Base-by-base conservation (phyloP, 2,888 invertebrate species). In the Agrilus cyanescens region DNA sequence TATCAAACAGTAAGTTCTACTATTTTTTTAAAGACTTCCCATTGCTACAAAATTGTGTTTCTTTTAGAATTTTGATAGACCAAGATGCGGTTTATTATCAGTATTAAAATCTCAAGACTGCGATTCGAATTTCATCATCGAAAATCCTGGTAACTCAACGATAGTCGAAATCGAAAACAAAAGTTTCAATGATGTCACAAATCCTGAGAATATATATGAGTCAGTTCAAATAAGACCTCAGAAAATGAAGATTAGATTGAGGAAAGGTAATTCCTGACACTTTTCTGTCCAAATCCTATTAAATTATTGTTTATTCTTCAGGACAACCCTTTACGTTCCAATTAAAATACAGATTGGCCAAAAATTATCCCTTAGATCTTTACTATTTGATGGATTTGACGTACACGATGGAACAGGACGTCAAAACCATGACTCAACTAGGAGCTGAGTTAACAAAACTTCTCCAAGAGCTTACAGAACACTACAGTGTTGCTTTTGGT, bases 311-410 rank as follows among this genome's bases (percentile, higher is more conserved):
- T 34, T 25, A 8, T 10, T 10, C n/a, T 67, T 32, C 58, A 78
- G 78, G 73, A 14, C 72, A 76, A 52, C 73, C 76, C 1, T 68
- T 73, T 53, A 75, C 70, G 49, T 63, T 85, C 34, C 69, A 73
- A 48, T 72, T 85, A 50, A 67, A 72, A n/a, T 85, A 80, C 57
- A 72, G 82, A 40, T 81, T 86, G 39, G 87, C 89, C 8, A 78
- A 80, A 62, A 86, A 94, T 62, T 89, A 90, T 58, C 83, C 83
- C 6, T 72, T 94, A 33, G 93, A 93, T 61, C 69, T 93, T 33
- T 94, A 93, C 66, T 89, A 87, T 57, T 69, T 94, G 52, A 90
- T 93, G 85, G 93, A 93, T 62, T 70, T 91, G 44, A 90, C 91
- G 2, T 81, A 82, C 71, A 87, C 90, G 2, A 93, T 93, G 94